Base-by-base conservation (phyloP, 2,888 invertebrate genomes). In the Apantesis nais region DNA sequence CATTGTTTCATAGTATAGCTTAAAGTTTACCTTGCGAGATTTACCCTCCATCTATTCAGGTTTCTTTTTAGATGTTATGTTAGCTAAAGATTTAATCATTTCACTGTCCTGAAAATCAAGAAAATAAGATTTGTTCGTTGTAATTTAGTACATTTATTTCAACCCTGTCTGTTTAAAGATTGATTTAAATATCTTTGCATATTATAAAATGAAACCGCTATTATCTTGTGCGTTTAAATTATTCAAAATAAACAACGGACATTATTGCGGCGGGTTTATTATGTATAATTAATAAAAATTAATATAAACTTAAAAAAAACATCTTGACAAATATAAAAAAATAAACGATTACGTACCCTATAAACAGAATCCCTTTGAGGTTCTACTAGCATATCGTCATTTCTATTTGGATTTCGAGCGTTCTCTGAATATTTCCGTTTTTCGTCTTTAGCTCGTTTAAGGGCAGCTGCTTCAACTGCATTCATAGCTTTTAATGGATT, bases 371-470 rank as follows among this genome's bases (percentile, higher is more conserved):
- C 85, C 75, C 86, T 88, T 34, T 80, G 76, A 52, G 83, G 75
- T 65, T 87, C 88, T 73, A 91, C 88, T 71, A 90, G 85, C 73
- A 94, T 93, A 70, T 94, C 94, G 25, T 94, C 94, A 76, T 92
- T 90, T 74, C 86, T 85, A 75, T 88, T 90, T 31, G 88, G 83
- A 71, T 80, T 81, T 75, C 77, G 88, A 66, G 87, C 88, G 14
- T 84, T 78, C 29, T 92, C 90, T 0, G 91, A 88, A 22, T 87
- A 71, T 75, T 84, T 85, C 64, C 86, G 86, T 65, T 91, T 89
- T 79, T 96, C 96, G 62, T 96, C 96, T 79, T 92, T 95, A 0
- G 97, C 97, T 74, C 95, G 93, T 73, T 95, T 94, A 60, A 96
- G 87, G 11, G 97, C 97, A 29, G 94, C 88, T 81, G 96, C 95